Conservation (phyloP, 2,888 invertebrate genomes). For the Agrochola macilenta region DNA sequence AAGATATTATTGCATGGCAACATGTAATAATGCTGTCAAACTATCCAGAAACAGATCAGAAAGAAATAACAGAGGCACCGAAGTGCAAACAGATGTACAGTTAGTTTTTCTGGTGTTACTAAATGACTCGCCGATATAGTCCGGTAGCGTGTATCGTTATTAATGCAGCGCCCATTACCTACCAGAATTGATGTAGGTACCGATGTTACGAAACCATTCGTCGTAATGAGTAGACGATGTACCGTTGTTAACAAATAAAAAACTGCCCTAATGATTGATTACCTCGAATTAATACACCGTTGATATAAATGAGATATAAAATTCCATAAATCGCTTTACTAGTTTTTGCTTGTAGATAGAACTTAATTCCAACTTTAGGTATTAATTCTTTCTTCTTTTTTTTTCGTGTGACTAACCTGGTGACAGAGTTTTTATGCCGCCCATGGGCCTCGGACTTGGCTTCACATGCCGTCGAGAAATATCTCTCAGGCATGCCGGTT, state of each 20-base stretch:
- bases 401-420: no score
- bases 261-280: constrained; percentile 66
- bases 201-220: constrained; percentile 67
- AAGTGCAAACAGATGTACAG: constrained; percentile 85
- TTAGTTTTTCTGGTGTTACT: constrained; percentile 81
- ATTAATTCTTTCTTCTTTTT: no score
- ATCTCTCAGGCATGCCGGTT: no score
- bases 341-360: constrained; percentile 21
- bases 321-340: constrained; percentile 31
- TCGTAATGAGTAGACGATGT: constrained; percentile 52
- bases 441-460: no score
- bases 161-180: constrained; percentile 77
- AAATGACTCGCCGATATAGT: constrained; percentile 77
- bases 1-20: constrained; percentile 68
- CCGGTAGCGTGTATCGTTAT: constrained; percentile 75
- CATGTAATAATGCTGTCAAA: constrained; percentile 73
- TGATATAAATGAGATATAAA: constrained; percentile 58
- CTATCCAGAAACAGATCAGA: constrained; percentile 74
- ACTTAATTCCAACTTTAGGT: not conserved
- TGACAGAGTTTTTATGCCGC: no score
- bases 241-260: constrained; percentile 64
- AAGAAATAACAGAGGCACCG: constrained; percentile 80
- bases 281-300: constrained; percentile 57
- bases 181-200: constrained; percentile 78
- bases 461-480: no score